Conservation (phyloP, 2,797 vertebrate species). For the Sebastes hubbsi region DNA sequence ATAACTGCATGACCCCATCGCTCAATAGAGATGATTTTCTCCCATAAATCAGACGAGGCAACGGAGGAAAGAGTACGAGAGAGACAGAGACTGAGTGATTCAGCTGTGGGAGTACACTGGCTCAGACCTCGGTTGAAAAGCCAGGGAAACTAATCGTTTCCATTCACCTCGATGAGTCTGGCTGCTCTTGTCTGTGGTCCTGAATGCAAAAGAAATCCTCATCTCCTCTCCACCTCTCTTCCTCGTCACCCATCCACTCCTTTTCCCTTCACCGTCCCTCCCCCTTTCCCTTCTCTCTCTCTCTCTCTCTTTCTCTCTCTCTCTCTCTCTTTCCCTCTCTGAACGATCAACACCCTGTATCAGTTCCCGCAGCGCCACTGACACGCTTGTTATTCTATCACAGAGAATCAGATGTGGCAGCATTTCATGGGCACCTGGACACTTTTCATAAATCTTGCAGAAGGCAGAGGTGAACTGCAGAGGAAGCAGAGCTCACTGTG, state of each 20-base stretch:
- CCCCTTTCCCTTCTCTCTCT: background rate
- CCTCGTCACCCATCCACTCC: conserved; percentile 1
- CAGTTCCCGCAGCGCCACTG: conserved; percentile 39
- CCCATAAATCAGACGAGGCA: conserved; percentile 72
- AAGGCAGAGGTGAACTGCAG: conserved; percentile 42
- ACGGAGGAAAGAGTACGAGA: conserved; percentile 34
- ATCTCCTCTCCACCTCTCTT: conserved; percentile 23
- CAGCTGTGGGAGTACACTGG: conserved; percentile 60
- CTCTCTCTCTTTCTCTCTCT: conserved; percentile 11
- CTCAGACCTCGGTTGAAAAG: conserved; percentile 63
- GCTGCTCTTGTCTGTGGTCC: conserved; percentile 45
- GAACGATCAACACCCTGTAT: conserved; percentile 68
- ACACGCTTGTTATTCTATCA: conserved; percentile 69
- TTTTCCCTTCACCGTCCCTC: background rate
- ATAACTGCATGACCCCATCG: conserved; percentile 66
- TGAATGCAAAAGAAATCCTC: conserved; percentile 57
- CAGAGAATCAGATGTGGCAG: conserved; percentile 65
- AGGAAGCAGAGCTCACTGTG: conserved; percentile 11
- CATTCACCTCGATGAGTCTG: conserved; percentile 64
- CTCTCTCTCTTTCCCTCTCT: conserved; percentile 7
- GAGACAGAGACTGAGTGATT: conserved; percentile 67
- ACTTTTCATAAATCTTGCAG: conserved; percentile 69
- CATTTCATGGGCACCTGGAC: conserved; percentile 65
- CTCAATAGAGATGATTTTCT: conserved; percentile 75
- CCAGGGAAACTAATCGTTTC: conserved; percentile 68